A percentile compares a stretch with the other conserved stretches of the same genome.
phyloP scores from a whole-genome alignment of 2,888 invertebrate genomes.

The Eristalis pertinax region DNA sequence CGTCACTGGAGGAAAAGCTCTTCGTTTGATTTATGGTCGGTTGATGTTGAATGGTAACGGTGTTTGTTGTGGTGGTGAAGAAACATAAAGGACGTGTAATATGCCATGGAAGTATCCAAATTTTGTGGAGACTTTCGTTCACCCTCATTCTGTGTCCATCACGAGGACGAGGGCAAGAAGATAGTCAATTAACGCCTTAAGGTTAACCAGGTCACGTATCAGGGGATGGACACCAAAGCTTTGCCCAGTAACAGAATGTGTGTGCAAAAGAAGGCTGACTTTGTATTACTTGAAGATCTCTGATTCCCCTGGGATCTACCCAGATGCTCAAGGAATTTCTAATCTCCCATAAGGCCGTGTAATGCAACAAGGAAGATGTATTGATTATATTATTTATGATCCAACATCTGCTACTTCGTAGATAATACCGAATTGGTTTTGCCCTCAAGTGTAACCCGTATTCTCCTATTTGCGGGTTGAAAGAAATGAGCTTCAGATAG shows the following conservation, averaged over 20 bases:
- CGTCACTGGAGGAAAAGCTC: background rate
- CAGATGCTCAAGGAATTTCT: background rate
- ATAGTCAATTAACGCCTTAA: background rate
- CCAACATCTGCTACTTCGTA: background rate
- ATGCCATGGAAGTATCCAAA: background rate
- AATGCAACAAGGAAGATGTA: background rate
- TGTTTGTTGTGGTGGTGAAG: background rate
- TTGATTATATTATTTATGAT: conserved; percentile 1
- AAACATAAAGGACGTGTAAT: background rate
- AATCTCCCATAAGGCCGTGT: background rate
- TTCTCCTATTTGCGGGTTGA: background rate
- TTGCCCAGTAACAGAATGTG: background rate
- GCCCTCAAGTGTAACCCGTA: background rate
- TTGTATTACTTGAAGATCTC: background rate
- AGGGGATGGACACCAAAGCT: background rate
- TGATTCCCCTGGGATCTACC: background rate
- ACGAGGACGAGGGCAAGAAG: background rate
- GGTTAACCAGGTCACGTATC: conserved; percentile 1
- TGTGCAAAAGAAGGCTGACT: background rate
- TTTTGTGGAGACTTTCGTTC: background rate
- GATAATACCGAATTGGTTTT: background rate
- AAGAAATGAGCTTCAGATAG: background rate
- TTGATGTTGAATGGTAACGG: background rate
- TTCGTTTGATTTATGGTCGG: conserved; percentile 1
- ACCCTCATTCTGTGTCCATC: background rate